Evolutionary conservation across 1,140 invertebrate genomes (phyloP), one percentile per base, ranked within the genome.

Genomic region (Drosophila ficusphila): DNA sequence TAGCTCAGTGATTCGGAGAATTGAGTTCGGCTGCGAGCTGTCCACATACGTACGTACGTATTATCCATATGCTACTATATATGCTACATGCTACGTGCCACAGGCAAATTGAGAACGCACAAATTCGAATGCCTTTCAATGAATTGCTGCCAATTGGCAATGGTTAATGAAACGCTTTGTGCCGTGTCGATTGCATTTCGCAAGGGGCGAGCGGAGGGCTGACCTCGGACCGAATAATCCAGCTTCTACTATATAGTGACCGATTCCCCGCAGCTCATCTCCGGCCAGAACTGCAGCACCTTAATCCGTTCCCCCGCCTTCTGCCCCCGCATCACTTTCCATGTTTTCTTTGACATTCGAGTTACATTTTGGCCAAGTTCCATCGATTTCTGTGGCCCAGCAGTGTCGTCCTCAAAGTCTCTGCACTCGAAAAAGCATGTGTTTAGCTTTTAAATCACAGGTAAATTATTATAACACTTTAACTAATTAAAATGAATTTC

Each of bases 101-200:
- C 57, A 53, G 62, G 68, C 69, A 73, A 73, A 53, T 48, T 52
- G 48, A 60, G 61, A 36, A 51, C 11, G 36, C 52, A 65, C 41
- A 52, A 38, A 46, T 33, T 81, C 69, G 68, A 86, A 86, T 86
- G 77, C 76, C 82, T 88, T 64, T 76, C 78, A 73, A 89, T 89
- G 78, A 82, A 88, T 88, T 82, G 77, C 77, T 88, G 76, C 83
- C 82, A 88, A 88, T 88, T 88, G 82, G 78, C 82, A 82, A 89
- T 89, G 86, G 82, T 89, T 88, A 88, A 88, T 88, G 82, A 88
- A 88, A 78, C 74, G 83, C 83, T 88, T 88, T 88, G 83, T 89
- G 74, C 69, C 79, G 77, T 78, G 64, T 73, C 82, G 74, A 86
- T 86, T 86, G 74, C 82, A 78, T 52, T 81, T 69, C 48, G 42